phyloP scores from a whole-genome alignment of 2,888 invertebrate genomes.

The Pachycephus smyrnensis region DNA sequence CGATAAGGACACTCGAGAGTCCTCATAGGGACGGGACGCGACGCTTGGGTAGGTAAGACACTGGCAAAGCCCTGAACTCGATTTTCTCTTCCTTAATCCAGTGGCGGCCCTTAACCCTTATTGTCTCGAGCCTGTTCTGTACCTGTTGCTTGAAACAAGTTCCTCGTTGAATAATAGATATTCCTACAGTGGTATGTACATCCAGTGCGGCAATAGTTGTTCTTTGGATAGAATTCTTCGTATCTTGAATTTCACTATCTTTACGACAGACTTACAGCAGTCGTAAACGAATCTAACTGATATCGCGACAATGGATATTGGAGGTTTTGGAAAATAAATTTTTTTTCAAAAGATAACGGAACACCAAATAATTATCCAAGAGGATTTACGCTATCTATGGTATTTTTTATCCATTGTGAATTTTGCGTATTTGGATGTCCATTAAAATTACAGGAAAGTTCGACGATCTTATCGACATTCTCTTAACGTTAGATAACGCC shows the following conservation, averaged over 20 bases:
- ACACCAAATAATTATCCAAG: too few species aligned
- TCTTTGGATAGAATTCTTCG: neutral
- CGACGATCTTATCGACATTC: neutral
- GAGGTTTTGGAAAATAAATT: neutral
- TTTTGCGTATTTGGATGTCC: neutral
- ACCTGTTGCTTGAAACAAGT: slow-evolving; percentile 62
- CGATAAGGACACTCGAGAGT: neutral
- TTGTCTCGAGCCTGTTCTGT: slow-evolving; percentile 37
- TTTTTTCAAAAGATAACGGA: too few species aligned
- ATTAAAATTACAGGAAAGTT: neutral
- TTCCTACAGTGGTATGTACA: slow-evolving; percentile 28
- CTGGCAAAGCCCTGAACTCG: neutral
- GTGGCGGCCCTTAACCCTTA: slow-evolving; percentile 54
- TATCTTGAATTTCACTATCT: neutral
- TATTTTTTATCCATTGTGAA: neutral
- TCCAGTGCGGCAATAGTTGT: neutral
- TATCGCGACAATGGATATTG: neutral
- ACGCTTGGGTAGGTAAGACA: slow-evolving; percentile 14
- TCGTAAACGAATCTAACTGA: neutral
- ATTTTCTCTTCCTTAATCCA: slow-evolving; percentile 46
- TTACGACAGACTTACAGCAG: neutral
- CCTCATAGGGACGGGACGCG: slow-evolving; percentile 12
- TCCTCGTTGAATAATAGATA: slow-evolving; percentile 60
- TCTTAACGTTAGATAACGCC: neutral
- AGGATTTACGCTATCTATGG: too few species aligned